phyloP scores from a whole-genome alignment of 92 coral and sea anemone species.

The Chrysogorgia sp. region DNA sequence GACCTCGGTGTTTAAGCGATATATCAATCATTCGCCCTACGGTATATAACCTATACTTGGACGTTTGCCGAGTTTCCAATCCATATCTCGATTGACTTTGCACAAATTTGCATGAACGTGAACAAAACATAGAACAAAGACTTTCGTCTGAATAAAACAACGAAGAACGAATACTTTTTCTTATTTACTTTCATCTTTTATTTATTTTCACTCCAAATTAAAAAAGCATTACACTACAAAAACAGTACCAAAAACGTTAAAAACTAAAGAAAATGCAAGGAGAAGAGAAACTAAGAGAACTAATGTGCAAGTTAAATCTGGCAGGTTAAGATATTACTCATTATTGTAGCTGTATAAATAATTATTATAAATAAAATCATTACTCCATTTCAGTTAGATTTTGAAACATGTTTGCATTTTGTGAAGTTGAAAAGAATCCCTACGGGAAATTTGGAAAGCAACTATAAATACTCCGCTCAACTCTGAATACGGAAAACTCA shows the following conservation, averaged over 20 bases:
- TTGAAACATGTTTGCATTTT: neutral
- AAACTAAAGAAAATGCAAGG: slow-evolving; percentile 17
- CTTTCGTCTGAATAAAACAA: too few species aligned
- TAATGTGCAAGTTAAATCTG: neutral
- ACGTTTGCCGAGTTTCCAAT: too few species aligned
- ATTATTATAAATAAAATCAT: slow-evolving; percentile 41
- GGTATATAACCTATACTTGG: too few species aligned
- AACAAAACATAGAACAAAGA: too few species aligned
- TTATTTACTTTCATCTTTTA: neutral
- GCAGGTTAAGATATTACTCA: slow-evolving; percentile 23
- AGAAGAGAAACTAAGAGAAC: neutral
- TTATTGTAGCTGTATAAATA: slow-evolving; percentile 31
- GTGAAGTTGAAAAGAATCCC: slow-evolving; percentile 1
- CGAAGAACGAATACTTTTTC: too few species aligned
- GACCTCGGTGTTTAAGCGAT: too few species aligned
- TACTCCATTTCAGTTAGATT: slow-evolving; percentile 20
- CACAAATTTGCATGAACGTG: too few species aligned
- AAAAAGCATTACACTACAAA: slow-evolving; percentile 43
- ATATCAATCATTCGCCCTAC: too few species aligned
- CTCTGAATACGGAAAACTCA: neutral
- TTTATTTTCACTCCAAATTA: neutral
- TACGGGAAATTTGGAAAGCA: neutral
- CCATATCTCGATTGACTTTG: too few species aligned
- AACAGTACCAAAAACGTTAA: slow-evolving; percentile 35
- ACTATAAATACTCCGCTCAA: neutral